Base-by-base conservation (phyloP, 92 coral and sea anemone genomes). In the Phenganax stokvisi region DNA sequence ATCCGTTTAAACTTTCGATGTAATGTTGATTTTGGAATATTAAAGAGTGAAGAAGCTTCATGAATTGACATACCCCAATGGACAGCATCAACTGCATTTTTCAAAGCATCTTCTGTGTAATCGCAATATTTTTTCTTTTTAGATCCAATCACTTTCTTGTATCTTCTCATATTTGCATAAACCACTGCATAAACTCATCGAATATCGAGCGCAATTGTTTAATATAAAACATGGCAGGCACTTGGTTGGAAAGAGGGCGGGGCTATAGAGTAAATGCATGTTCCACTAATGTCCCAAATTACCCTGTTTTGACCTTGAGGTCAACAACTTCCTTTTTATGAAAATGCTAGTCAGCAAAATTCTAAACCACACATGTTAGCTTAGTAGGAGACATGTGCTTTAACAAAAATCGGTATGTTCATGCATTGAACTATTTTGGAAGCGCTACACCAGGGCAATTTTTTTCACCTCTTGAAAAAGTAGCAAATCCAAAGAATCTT, bases 201-300 rank as follows among this genome's bases (percentile, higher is more conserved):
- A 61, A 61, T 61, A 17, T 61, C 27, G 67, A 7, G 67, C 25
- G 47, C 47, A 37, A 37, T 37, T 37, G 47, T 37, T 37, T 2
- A 37, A 37, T 37, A 37, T 37, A 37, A 37, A 37, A 37, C 67
- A 61, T 61, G 67, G 27, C 6, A 61, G 25, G 67, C n/a, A 61
- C 8, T 17, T 57, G 60, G 9, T 57, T 17, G 28, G 67, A 17
- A 61, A 7, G 25, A 15, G n/a, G 27, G 25, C 25, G 25, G 67
- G 67, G 8, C 9, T 61, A 61, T 12, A 61, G 13, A 61, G 67
- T 25, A 28, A 61, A 15, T 17, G 25, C 28, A 17, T 61, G 67
- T 28, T 5, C 67, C 67, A 17, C 67, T 28, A 61, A 17, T 61
- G 67, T 61, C 67, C 67, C 67, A 61, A 61, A 61, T 61, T 61